Evolutionary conservation across 2,888 invertebrate species (phyloP).

Genomic region (Eutolmus rufibarbis): DNA sequence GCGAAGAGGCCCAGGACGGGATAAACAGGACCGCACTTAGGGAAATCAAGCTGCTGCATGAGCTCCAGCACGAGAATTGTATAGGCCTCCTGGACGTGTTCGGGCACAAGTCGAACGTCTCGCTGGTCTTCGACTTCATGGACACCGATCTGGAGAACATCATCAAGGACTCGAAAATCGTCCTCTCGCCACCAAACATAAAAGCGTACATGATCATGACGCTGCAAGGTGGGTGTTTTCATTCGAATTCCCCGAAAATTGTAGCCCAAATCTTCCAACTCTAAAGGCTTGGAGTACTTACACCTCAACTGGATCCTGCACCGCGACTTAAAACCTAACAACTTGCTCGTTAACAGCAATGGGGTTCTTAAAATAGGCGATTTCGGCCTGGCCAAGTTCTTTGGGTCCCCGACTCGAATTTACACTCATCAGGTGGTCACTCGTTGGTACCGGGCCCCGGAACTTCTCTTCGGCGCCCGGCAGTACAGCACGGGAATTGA

Average conservation of each 20-base stretch:
- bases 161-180: constrained; percentile 86
- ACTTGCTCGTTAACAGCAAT: constrained; percentile 89
- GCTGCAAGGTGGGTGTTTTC: constrained; percentile 69
- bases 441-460: constrained; percentile 91
- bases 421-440: constrained; percentile 99
- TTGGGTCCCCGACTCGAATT: constrained; percentile 93
- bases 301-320: constrained; percentile 97
- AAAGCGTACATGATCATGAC: constrained; percentile 97
- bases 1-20: constrained; percentile 95
- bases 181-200: constrained; percentile 89
- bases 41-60: constrained; percentile 97
- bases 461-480: constrained; percentile 92
- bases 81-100: constrained; percentile 95
- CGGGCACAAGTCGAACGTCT: constrained; percentile 98
- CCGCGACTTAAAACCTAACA: constrained; percentile 98
- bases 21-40: constrained; percentile 97
- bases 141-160: constrained; percentile 98
- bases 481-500: constrained; percentile 96
- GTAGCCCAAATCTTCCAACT: not conserved
- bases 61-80: constrained; percentile 91
- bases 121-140: constrained; percentile 99
- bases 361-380: constrained; percentile 97
- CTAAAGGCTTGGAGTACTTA: constrained; percentile 85
- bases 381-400: constrained; percentile 98
- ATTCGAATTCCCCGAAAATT: not conserved